Percentiles rank a stretch among this genome's conserved stretches.
Conservation (phyloP, 1,140 invertebrate species). For the Coenobita brevimanus region DNA sequence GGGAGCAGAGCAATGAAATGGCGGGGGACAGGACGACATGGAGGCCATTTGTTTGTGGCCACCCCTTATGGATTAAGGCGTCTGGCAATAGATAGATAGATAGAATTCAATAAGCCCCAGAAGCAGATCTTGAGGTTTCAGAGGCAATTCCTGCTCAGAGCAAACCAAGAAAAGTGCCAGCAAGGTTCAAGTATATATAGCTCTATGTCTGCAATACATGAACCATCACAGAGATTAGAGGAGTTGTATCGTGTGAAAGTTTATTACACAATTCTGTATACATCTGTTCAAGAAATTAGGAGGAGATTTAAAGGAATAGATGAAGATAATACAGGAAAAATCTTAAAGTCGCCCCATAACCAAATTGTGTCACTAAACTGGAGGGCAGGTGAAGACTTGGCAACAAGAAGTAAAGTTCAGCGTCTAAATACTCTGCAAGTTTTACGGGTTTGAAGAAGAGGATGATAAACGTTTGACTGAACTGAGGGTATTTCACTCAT, state of each 20-base stretch:
- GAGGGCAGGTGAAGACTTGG: not conserved
- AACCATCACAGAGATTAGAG: not conserved
- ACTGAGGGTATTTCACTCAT: too few relatives aligned
- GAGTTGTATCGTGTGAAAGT: slow-evolving; percentile 21
- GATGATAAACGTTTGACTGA: too few relatives aligned
- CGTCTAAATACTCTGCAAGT: not conserved
- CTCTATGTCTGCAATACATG: not conserved
- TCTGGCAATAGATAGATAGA: too few relatives aligned
- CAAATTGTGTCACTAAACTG: not conserved
- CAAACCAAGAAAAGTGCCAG: not conserved
- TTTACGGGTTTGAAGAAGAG: not conserved
- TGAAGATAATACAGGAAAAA: too few relatives aligned
- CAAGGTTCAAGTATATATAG: slow-evolving; percentile 10
- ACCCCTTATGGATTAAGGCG: too few relatives aligned
- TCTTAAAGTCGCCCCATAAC: too few relatives aligned
- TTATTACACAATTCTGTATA: not conserved
- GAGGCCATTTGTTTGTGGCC: too few relatives aligned
- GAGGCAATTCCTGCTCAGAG: not conserved
- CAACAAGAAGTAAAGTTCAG: not conserved
- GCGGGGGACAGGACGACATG: too few relatives aligned
- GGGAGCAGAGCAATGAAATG: too few relatives aligned
- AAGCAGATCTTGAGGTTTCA: slow-evolving; percentile 10
- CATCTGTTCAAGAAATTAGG: slow-evolving; percentile 8
- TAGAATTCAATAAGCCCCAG: not conserved
- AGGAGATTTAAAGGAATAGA: not conserved